These are phyloP conservation scores for Drosophila melanosoma DNA, from an alignment of 2,888 invertebrate species.

Conservation along the genomic window DNA sequence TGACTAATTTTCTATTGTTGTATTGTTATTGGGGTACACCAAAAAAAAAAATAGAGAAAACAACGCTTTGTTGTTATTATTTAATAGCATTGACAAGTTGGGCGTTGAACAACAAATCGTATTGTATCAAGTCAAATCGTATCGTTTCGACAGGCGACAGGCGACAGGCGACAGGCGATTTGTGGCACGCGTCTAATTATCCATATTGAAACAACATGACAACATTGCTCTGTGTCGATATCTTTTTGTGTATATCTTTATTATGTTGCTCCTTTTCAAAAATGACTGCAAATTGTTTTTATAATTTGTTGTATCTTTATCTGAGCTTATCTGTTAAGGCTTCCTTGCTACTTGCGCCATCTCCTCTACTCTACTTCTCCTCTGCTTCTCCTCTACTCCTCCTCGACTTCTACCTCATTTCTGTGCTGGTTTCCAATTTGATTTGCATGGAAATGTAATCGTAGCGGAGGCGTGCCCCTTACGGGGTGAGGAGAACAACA, in stretches of 20 bases:
- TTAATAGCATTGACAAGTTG: conserved; percentile 67
- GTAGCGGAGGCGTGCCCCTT: conserved; percentile 34
- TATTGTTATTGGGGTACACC: neutral
- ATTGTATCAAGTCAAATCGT: conserved; percentile 16
- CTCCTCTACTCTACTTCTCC: neutral
- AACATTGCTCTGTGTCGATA: conserved; percentile 18
- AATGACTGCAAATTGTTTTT: conserved; percentile 73
- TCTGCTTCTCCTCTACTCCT: neutral
- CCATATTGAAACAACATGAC: conserved; percentile 44
- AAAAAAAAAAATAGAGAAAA: conserved; percentile 1
- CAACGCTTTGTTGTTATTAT: conserved; percentile 47
- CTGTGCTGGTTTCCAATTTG: conserved; percentile 70
- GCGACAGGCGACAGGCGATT: conserved; percentile 18
- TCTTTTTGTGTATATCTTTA: conserved; percentile 34
- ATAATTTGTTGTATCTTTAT: conserved; percentile 61
- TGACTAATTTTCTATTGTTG: conserved; percentile 7
- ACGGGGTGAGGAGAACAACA: conserved; percentile 13
- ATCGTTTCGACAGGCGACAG: conserved; percentile 14
- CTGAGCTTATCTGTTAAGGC: conserved; percentile 50
- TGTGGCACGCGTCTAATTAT: conserved; percentile 54
- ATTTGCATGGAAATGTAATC: conserved; percentile 80
- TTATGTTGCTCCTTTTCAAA: conserved; percentile 24
- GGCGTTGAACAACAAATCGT: conserved; percentile 48
- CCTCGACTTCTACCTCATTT: neutral
- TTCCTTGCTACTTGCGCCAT: neutral